Conservation (phyloP, 2,113 vertebrate genomes). For the Embiotoca jacksoni region DNA sequence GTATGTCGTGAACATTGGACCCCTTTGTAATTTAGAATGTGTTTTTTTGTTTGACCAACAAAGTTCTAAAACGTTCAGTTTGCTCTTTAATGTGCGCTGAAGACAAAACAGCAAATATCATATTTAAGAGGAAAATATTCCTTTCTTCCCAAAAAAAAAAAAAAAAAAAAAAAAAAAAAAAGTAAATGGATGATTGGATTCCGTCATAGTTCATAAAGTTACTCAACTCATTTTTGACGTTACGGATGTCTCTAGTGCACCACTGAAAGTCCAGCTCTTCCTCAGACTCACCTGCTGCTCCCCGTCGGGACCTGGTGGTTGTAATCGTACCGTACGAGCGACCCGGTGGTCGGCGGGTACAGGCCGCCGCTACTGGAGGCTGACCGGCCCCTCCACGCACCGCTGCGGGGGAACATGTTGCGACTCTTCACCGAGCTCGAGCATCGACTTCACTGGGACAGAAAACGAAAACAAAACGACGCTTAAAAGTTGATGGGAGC, state of each 20-base stretch:
- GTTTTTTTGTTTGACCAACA: too few relatives aligned
- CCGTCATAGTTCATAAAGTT: too few relatives aligned
- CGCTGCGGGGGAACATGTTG: constrained; percentile 66
- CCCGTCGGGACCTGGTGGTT: constrained; percentile 54
- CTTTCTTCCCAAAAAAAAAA: too few relatives aligned
- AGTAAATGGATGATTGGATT: too few relatives aligned
- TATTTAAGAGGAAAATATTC: too few relatives aligned
- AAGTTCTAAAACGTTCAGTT: too few relatives aligned
- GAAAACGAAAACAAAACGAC: neutral
- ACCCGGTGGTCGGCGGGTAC: constrained; percentile 54
- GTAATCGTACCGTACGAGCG: constrained; percentile 65
- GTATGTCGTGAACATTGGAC: too few relatives aligned
- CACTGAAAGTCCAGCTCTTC: neutral
- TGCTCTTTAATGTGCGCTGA: too few relatives aligned
- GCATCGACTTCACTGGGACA: constrained; percentile 35
- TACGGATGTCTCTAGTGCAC: neutral
- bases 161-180: too few relatives aligned
- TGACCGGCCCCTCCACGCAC: constrained; percentile 4
- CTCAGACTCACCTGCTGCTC: constrained; percentile 64
- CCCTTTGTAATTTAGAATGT: too few relatives aligned
- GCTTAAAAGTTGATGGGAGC: neutral
- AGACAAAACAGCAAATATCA: too few relatives aligned
- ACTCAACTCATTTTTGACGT: neutral
- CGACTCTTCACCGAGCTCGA: constrained; percentile 22
- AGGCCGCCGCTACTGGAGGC: constrained; percentile 58